phyloP scores from a whole-genome alignment of 2,113 vertebrate species.

The Peromyscus leucopus region DNA sequence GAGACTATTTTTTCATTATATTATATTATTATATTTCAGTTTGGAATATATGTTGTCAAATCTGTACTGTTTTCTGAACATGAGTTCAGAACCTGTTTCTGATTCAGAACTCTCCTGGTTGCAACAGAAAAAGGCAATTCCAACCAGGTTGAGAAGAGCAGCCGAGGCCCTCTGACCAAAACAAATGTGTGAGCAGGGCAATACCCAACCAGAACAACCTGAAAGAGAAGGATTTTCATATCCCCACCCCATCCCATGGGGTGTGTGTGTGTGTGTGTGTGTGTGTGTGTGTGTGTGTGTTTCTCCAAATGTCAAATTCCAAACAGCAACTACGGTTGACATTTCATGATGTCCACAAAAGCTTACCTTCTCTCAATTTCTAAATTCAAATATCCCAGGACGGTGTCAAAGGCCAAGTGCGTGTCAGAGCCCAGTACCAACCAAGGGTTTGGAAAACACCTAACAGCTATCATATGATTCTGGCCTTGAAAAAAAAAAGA shows the following conservation, averaged over 20 bases:
- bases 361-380: neutral
- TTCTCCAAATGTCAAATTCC: neutral
- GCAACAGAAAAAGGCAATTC: neutral
- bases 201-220: neutral
- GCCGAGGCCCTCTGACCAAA: neutral
- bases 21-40: neutral
- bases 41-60: constrained; percentile 56
- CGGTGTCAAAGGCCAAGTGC: neutral
- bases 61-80: constrained; percentile 42
- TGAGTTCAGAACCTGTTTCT: neutral
- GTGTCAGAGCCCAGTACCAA: neutral
- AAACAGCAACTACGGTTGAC: neutral
- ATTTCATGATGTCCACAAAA: neutral
- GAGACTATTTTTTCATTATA: neutral
- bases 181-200: neutral
- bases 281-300: neutral
- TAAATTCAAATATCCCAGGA: constrained; percentile 19
- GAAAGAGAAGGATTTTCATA: too few species aligned
- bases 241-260: too few species aligned
- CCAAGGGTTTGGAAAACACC: constrained; percentile 24
- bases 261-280: neutral
- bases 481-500: neutral
- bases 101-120: neutral
- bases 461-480: neutral
- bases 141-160: neutral